Base-by-base conservation (phyloP, 1,140 invertebrate genomes). In the Drosophila pallidifrons region DNA sequence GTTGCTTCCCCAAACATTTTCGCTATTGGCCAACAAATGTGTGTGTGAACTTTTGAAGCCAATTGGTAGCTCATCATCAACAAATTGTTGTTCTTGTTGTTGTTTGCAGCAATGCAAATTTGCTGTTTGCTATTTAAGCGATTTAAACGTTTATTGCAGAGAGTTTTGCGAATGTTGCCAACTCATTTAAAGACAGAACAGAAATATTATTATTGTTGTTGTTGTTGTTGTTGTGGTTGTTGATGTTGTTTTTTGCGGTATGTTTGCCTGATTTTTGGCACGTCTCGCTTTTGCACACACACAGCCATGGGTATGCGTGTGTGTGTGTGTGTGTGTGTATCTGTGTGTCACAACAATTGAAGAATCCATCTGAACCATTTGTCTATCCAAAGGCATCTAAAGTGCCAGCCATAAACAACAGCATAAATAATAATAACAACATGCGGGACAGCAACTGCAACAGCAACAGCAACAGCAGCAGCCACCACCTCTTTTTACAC, bases 181-280 rank as follows among this genome's bases (percentile, higher is more conserved):
- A 69, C 77, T 69, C 51, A 82, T 75, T 79, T 82, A 57, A 72
- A 68, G 75, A 15, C 54, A 38, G 43, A n/a, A 25, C 13, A 10
- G 38, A 32, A 8, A 5, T 64, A 38, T 77, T 32, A 16, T 57
- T 59, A 32, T 41, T 67, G 51, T 75, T 46, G 45, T 46, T 54
- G 16, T 49, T 30, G 58, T 49, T 30, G 58, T 25, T 30, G 28
- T 65, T 55, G 52, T 47, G n/a, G 16, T 49, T 30, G 58, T 49
- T 30, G 58, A 35, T 30, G 28, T 65, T 55, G 52, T 47, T 47
- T 61, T 43, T 46, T 49, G 16, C 43, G 70, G 49, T 61, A 67
- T 71, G 79, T 69, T 74, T 79, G 69, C 83, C 81, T 87, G 82
- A 82, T 82, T 88, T 80, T 80, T 88, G 82, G 82, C 82, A 87